Base-by-base conservation (phyloP, 2,888 invertebrate genomes). In the Ochropleura leucogaster region DNA sequence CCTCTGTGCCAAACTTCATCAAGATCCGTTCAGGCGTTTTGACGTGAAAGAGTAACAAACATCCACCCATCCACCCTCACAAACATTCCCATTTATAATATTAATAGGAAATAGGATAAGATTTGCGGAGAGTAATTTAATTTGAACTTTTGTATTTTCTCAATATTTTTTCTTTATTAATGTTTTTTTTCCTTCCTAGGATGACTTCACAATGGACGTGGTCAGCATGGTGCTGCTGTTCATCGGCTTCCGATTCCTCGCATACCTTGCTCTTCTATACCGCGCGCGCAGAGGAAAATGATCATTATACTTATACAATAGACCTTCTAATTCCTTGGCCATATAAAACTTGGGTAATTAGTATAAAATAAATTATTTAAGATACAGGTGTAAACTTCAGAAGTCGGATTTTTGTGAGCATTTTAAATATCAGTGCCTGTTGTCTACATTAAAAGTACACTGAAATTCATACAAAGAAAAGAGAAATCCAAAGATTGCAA, bases 241-340 rank as follows among this genome's bases (percentile, higher is more conserved):
- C 87, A 88, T 98, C 40, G 97, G 97, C 0, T 99, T 98, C 92
- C 95, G 99, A 78, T 91, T 98, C 14, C 92, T 98, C 9, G 98
- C 99, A 0, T 99, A 98, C 94, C 90, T 98, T 62, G 98, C 98
- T 0, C 95, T 99, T 0, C 93, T 98, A 12, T 92, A 97, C 86
- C 97, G 98, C 90, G 97, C 98, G 30, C 97, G 97, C 66, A 96
- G 97, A 46, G 97, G 96, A 67, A 97, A 97, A 85, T 97, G 92
- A 93, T 40, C 70, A 16, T 16, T 12, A 65, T 59, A 4, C 0
- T 16, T 10, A 12, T 0, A 8, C 0, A 0, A 42, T 55, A 79
- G 40, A 68, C 14, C 46, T 40, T n/a, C 16, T 44, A 40, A 70
- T 63, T 53, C 44, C 42, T 59, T 42, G 42, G 57, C 53, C 69